Evolutionary conservation across 1,140 invertebrate genomes (phyloP).

Genomic region (Leptoteleia sp.): DNA sequence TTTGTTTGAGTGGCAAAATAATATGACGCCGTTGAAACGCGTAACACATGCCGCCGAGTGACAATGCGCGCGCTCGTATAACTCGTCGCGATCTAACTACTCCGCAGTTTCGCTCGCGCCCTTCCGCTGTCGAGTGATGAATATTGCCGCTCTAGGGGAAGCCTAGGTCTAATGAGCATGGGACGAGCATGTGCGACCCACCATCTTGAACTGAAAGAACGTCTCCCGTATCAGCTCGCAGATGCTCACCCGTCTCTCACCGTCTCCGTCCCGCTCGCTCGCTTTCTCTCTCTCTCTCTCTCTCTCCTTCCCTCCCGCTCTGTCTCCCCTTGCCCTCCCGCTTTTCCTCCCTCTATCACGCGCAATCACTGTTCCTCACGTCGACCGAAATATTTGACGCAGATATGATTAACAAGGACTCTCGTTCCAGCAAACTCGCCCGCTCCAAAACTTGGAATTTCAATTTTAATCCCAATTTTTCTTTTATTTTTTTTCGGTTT

Average conservation of each 20-base stretch:
- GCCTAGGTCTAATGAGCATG: constrained; percentile 61
- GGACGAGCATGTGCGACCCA: constrained; percentile 64
- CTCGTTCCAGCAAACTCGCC: too few species aligned
- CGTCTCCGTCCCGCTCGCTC: background rate
- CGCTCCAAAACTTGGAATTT: too few species aligned
- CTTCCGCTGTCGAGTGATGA: constrained; percentile 64
- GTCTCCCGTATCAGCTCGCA: constrained; percentile 50
- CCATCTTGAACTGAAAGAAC: constrained; percentile 44
- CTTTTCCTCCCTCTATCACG: too few species aligned
- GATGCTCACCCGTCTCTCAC: constrained; percentile 52
- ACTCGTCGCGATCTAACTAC: constrained; percentile 49
- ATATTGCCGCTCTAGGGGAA: constrained; percentile 61
- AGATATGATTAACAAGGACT: too few species aligned
- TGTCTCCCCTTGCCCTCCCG: too few species aligned
- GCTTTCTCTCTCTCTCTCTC: background rate
- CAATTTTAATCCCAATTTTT: too few species aligned
- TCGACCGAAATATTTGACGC: too few species aligned
- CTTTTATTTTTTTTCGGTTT: too few species aligned
- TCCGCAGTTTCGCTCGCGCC: constrained; percentile 54
- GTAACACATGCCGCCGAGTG: constrained; percentile 61
- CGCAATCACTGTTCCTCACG: too few species aligned
- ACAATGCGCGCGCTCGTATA: constrained; percentile 58
- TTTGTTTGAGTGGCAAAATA: constrained; percentile 55
- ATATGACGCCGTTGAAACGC: constrained; percentile 47
- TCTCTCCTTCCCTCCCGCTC: too few species aligned